Conservation (phyloP, 2,113 vertebrate species). For the Plecotus auritus region DNA sequence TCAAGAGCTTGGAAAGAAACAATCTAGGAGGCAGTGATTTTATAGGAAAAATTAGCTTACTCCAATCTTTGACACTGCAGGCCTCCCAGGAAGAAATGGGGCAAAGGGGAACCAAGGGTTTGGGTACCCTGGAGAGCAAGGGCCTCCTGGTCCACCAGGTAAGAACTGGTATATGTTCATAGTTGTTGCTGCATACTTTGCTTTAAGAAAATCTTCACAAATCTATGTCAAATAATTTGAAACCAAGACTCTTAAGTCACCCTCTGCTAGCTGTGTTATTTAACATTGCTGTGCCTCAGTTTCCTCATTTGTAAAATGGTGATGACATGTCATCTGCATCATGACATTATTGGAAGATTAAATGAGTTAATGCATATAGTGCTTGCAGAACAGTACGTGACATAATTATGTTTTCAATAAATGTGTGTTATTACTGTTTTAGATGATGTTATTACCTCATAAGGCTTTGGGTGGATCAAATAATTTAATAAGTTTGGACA, state of each 20-base stretch:
- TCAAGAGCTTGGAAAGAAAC: constrained; percentile 10
- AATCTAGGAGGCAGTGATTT: not conserved
- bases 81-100: constrained; percentile 89
- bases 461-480: not conserved
- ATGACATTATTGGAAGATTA: not conserved
- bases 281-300: not conserved
- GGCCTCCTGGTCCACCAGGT: constrained; percentile 91
- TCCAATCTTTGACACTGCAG: constrained; percentile 76
- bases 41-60: not conserved
- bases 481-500: not conserved
- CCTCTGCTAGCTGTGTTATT: not conserved
- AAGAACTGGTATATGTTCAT: constrained; percentile 25
- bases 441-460: not conserved
- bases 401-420: not conserved
- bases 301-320: not conserved
- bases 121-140: constrained; percentile 86
- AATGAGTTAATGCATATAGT: not conserved
- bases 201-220: not conserved
- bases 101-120: constrained; percentile 90
- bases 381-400: not conserved
- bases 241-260: not conserved
- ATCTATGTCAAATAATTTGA: not conserved
- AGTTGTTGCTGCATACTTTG: not conserved
- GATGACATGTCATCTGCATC: not conserved
- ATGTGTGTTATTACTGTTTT: not conserved